phyloP scores from a whole-genome alignment of 2,113 vertebrate genomes.

The Malurus cyaneus region DNA sequence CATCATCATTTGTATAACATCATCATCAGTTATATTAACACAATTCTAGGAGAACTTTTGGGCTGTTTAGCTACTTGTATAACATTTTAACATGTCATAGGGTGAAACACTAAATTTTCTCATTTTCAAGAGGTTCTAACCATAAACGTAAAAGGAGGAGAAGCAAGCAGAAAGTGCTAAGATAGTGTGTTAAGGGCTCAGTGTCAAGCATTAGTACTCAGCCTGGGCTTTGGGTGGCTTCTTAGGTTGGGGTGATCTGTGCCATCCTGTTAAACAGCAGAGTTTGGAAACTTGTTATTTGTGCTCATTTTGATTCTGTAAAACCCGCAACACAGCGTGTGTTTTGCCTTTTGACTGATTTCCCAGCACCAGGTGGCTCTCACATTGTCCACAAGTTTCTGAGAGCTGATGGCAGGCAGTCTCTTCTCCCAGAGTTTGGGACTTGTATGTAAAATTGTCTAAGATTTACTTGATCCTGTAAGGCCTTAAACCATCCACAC shows the following conservation, averaged over 20 bases:
- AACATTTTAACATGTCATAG: not conserved
- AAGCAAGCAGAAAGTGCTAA: not conserved
- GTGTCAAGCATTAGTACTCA: not conserved
- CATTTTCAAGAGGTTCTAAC: not conserved
- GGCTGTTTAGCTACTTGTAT: not conserved
- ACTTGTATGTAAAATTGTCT: not conserved
- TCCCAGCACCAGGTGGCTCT: not conserved
- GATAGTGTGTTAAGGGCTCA: not conserved
- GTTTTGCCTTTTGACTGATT: not conserved
- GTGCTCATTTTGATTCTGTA: not conserved
- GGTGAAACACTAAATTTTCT: not conserved
- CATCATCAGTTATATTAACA: not conserved
- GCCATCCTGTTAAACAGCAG: not conserved
- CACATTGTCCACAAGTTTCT: not conserved
- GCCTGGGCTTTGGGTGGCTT: not conserved
- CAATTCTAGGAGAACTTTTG: not conserved
- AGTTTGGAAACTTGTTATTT: not conserved
- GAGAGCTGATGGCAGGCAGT: not conserved
- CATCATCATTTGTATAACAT: not conserved
- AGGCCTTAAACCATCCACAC: fast-evolving
- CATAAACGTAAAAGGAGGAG: not conserved
- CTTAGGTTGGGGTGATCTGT: not conserved
- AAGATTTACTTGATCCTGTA: not conserved
- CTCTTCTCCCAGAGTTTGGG: not conserved
- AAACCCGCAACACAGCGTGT: not conserved